Base-by-base conservation (phyloP, 2,113 vertebrate species). In the Pomatostomus ruficeps region DNA sequence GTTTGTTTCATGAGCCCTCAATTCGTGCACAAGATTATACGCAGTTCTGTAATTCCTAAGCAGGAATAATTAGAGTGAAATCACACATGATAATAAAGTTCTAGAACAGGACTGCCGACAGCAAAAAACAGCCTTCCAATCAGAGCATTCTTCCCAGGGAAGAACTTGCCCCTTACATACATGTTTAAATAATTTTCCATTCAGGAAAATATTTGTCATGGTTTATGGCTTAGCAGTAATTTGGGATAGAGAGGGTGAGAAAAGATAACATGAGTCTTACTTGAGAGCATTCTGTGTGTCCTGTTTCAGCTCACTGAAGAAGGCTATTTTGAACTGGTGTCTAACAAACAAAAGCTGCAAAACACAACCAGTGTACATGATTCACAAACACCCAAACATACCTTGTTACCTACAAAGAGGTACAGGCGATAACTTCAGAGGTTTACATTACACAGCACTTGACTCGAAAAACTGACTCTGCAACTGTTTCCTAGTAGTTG, bases 321-420 rank as follows among this genome's bases (percentile, higher is more conserved):
- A 99, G 14, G 98, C 99, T 28, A 99, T 99, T 97, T 99, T 99
- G 97, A 99, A 99, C 97, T 99, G 99, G 97, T 99, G 99, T 95
- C 99, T 98, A 85, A 99, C 99, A 98, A 99, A 99, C 84, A 99
- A 98, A 97, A 99, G 98, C 99, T 99, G 97, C 24, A 96, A 97
- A 94, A 97, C 66, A 97, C 14, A 97, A 96, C 22, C 49, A 90
- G 54, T 4, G 36, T 3, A 61, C 20, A 40, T 65, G 33, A 85
- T 42, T 92, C 73, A 84, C 52, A 77, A 81, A 73, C 58, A 43
- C 18, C 28, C 4, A 1, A 76, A 83, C 38, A 79, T 2, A 52
- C 5, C 15, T 28, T 36, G 31, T 24, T 55, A 66, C 8, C 26
- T 66, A 88, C 35, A 83, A 51, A 91, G 51, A 88, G 25, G 59